Evolutionary conservation across 2,797 vertebrate genomes (phyloP).

Genomic region (Melanotaenia maccullochi): DNA sequence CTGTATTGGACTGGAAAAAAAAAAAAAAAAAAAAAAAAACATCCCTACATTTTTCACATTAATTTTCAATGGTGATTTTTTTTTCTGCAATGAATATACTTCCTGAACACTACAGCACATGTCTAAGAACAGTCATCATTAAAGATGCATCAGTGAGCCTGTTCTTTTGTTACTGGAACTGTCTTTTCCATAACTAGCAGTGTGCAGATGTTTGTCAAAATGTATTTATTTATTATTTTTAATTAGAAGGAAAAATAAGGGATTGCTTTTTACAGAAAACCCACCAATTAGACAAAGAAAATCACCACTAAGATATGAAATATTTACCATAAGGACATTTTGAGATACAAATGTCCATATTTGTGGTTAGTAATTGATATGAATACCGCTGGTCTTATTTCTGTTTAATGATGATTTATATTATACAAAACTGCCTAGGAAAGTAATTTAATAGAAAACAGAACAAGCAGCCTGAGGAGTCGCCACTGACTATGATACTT

Average conservation of each 20-base stretch:
- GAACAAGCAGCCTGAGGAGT: slow-evolving; percentile 47
- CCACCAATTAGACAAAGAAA: not conserved
- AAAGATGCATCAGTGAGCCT: too few relatives aligned
- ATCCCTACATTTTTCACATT: not conserved
- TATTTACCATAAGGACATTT: not conserved
- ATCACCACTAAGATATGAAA: not conserved
- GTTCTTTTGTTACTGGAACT: too few relatives aligned
- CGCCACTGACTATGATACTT: slow-evolving; percentile 35
- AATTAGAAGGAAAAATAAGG: not conserved
- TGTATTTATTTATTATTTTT: not conserved
- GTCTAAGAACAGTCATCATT: not conserved
- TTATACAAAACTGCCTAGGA: slow-evolving; percentile 5
- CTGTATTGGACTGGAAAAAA: too few relatives aligned
- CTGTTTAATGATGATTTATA: slow-evolving; percentile 2
- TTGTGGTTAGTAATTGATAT: not conserved
- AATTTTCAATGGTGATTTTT: not conserved
- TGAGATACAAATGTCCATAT: not conserved
- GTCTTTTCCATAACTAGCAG: not conserved
- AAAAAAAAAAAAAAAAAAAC: too few relatives aligned
- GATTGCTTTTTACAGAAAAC: not conserved
- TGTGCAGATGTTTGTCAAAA: not conserved
- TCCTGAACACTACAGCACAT: too few relatives aligned
- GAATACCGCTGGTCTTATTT: not conserved
- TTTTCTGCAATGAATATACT: not conserved
- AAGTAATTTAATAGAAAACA: slow-evolving; percentile 9